Conservation (phyloP, 2,113 vertebrate species). For the Poecilia latipinna region DNA sequence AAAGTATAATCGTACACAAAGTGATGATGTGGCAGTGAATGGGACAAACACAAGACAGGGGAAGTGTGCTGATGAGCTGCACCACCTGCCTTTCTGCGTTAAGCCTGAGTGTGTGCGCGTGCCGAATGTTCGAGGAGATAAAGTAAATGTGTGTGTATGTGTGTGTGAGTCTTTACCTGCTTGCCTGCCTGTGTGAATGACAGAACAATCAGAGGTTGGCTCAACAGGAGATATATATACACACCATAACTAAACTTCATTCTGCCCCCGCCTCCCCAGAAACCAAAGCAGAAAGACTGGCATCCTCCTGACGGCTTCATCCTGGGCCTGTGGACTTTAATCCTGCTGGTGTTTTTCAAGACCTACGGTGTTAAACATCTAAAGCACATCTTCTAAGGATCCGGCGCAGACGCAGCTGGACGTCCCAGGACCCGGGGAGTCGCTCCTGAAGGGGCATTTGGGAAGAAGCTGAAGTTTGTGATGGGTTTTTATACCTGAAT, state of each 20-base stretch:
- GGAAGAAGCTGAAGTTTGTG: conserved; percentile 14
- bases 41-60: conserved; percentile 69
- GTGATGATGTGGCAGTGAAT: conserved; percentile 78
- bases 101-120: conserved; percentile 32
- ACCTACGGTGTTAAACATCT: conserved; percentile 96
- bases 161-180: conserved; percentile 25
- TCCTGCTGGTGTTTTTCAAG: conserved; percentile 97
- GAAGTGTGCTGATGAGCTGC: conserved; percentile 65
- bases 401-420: background rate
- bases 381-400: conserved; percentile 92
- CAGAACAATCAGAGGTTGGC: conserved; percentile 63
- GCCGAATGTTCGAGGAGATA: conserved; percentile 38
- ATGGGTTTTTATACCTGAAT: conserved; percentile 17
- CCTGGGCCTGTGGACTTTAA: conserved; percentile 95
- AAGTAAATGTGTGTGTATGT: conserved; percentile 21
- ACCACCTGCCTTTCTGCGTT: conserved; percentile 41
- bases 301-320: conserved; percentile 98
- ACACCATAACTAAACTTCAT: conserved; percentile 57
- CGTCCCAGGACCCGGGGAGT: background rate
- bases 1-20: conserved; percentile 80
- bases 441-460: background rate
- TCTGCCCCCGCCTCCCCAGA: conserved; percentile 69
- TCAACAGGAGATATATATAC: conserved; percentile 64
- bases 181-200: conserved; percentile 59
- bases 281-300: conserved; percentile 97